A percentile compares a stretch with the other conserved stretches of the same genome.
Evolutionary conservation across 1,140 invertebrate species (phyloP).

Genomic region (Sitobion miscanthi): DNA sequence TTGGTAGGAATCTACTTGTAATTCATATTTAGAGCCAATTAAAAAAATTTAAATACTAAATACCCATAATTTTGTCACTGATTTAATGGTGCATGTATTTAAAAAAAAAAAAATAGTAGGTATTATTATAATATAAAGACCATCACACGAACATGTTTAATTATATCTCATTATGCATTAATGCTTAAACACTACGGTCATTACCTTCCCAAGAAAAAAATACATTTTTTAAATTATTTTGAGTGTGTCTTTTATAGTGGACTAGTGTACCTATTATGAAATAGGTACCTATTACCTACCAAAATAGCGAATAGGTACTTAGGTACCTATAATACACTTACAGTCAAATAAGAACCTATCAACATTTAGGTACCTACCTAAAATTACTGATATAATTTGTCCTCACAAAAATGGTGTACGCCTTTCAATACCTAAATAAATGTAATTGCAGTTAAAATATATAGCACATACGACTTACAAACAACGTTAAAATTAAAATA

Average conservation of each 20-base stretch:
- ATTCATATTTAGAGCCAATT: neutral
- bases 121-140: neutral
- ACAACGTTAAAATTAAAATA: no score
- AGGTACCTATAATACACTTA: no score
- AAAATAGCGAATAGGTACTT: neutral
- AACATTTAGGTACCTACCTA: no score
- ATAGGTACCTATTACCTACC: no score
- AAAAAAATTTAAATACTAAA: neutral
- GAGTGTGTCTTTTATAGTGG: neutral
- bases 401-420: neutral
- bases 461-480: no score
- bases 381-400: neutral
- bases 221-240: neutral
- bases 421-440: no score
- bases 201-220: neutral
- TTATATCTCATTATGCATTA: no score
- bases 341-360: neutral
- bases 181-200: no score
- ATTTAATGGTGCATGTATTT: neutral
- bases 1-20: neutral
- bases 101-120: neutral
- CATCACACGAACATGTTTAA: neutral
- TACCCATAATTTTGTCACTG: neutral
- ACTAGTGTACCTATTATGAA: no score
- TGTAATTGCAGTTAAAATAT: no score